Percentiles rank a stretch among this genome's conserved stretches.
Evolutionary conservation across 2,113 vertebrate species (phyloP).

Genomic region (Centropus bengalensis): DNA sequence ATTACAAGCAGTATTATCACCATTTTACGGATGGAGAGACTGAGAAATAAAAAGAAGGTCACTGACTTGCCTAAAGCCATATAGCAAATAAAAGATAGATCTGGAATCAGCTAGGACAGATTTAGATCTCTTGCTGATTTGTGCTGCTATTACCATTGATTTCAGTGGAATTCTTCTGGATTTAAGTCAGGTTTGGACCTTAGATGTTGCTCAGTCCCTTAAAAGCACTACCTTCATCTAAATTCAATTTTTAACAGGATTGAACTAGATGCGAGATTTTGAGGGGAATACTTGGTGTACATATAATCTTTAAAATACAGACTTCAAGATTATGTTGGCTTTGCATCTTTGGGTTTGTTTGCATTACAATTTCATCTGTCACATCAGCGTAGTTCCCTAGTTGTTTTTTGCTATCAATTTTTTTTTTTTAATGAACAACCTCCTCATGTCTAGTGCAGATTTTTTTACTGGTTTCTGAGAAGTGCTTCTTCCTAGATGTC

Average conservation of each 20-base stretch:
- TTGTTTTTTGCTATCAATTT: background rate
- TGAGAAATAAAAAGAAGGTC: constrained; percentile 72
- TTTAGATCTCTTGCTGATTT: constrained; percentile 66
- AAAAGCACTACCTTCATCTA: background rate
- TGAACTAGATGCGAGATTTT: background rate
- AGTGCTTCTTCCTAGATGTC: background rate
- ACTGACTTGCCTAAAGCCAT: constrained; percentile 67
- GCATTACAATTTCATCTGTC: background rate
- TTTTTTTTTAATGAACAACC: background rate
- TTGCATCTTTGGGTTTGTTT: too few species aligned
- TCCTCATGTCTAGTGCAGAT: background rate
- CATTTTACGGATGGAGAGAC: constrained; percentile 64
- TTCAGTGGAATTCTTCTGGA: constrained; percentile 21
- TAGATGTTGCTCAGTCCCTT: background rate
- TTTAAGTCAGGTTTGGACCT: background rate
- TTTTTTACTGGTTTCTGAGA: background rate
- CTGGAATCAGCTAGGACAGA: constrained; percentile 70
- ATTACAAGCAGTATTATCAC: constrained; percentile 48
- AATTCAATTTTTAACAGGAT: background rate
- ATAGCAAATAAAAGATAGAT: constrained; percentile 70
- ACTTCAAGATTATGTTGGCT: background rate
- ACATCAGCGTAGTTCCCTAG: background rate
- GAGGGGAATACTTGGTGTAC: background rate
- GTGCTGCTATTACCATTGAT: constrained; percentile 13
- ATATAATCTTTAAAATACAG: background rate